phyloP scores from a whole-genome alignment of 2,888 invertebrate species.

The Diarsia brunnea region DNA sequence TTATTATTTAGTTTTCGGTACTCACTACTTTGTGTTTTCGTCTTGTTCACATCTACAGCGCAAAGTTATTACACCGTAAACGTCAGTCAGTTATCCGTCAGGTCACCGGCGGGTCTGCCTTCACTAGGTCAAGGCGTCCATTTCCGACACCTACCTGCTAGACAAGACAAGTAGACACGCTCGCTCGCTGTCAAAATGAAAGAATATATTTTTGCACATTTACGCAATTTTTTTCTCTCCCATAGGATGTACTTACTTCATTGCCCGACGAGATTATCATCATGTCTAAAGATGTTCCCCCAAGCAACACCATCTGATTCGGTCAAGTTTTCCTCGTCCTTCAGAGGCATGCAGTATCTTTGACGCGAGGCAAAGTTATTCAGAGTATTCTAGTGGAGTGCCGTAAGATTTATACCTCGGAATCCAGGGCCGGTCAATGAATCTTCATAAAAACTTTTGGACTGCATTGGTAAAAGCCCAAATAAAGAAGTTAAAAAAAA shows the following conservation, averaged over 20 bases:
- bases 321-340: background rate
- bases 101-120: slow-evolving; percentile 43
- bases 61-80: slow-evolving; percentile 25
- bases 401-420: too few relatives aligned
- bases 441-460: too few relatives aligned
- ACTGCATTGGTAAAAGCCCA: too few relatives aligned
- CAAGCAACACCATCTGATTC: background rate
- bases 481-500: too few relatives aligned
- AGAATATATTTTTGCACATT: background rate
- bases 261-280: background rate
- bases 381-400: too few relatives aligned
- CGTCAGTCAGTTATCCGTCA: slow-evolving; percentile 23
- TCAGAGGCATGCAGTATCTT: background rate
- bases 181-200: background rate
- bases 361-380: background rate
- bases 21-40: background rate
- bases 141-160: slow-evolving; percentile 41
- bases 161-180: slow-evolving; percentile 11
- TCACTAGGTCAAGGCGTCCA: slow-evolving; percentile 60
- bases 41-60: slow-evolving; percentile 7
- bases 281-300: background rate
- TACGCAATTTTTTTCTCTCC: background rate
- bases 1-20: background rate
- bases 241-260: background rate
- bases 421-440: too few relatives aligned